Evolutionary conservation across 2,888 invertebrate genomes (phyloP), one percentile per base, ranked within the genome.

Genomic region (Embidobia sp.): DNA sequence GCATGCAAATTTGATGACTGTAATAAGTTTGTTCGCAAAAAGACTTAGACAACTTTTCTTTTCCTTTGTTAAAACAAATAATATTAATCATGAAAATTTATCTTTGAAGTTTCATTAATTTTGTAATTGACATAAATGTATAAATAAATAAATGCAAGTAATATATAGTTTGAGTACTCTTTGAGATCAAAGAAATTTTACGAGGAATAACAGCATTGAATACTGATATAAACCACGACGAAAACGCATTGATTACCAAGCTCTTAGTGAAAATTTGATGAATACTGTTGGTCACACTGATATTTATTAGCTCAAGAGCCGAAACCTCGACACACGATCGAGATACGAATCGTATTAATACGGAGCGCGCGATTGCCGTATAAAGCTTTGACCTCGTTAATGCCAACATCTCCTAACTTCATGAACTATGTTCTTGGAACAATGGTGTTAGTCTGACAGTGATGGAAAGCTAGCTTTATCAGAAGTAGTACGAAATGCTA

Each of bases 401-500:
- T 44, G 69, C 67, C 61, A 55, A 49, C 75, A 35, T 61, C 69
- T 63, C 49, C 46, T 10, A 55, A 75, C 75, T 66, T 73, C 57
- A 31, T 59, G 59, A 73, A 59, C 59, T 64, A 49, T 51, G 59
- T 69, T 69, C 55, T 53, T 53, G 61, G 35, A 75, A 75, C 69
- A 69, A 75, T 67, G 42, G 66, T 55, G 61, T 69, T 55, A 29
- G 59, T 27, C 27, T 63, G 67, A 75, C 75, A 49, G 55, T 67
- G 75, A 75, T 67, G 55, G 59, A 69, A 75, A 59, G 53, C 46
- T 61, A 67, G 48, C 67, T 75, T 75, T 61, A 67, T 75, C 67
- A 67, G 40, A 61, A 67, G 74, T 49, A 33, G 11, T 49, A 48
- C 51, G 61, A 49, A 67, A 64, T 53, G 57, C 49, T 64, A 46